phyloP scores from a whole-genome alignment of 2,113 vertebrate species.

The Apus apus region DNA sequence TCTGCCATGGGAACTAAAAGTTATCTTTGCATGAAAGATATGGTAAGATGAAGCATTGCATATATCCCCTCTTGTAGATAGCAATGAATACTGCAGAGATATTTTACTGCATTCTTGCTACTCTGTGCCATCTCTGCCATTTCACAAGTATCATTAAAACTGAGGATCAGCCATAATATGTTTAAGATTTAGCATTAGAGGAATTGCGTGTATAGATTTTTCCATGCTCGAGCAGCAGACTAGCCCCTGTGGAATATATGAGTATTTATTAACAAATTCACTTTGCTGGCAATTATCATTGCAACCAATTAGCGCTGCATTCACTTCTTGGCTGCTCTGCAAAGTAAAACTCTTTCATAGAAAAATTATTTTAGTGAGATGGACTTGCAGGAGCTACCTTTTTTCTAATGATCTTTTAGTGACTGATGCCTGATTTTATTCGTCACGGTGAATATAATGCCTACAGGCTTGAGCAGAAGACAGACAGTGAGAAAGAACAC shows the following conservation, averaged over 20 bases:
- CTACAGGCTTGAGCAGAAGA: background rate
- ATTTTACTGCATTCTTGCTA: slow-evolving; percentile 1
- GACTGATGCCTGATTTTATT: background rate
- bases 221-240: background rate
- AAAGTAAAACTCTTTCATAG: background rate
- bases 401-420: background rate
- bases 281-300: background rate
- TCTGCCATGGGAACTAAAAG: background rate
- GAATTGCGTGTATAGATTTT: background rate
- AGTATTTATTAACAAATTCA: background rate
- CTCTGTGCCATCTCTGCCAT: background rate
- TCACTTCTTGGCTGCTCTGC: background rate
- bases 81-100: background rate
- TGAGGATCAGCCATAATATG: background rate
- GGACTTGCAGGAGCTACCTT: background rate
- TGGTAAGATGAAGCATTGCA: background rate
- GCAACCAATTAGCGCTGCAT: background rate
- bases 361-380: background rate
- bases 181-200: background rate
- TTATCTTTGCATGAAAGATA: background rate
- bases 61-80: background rate
- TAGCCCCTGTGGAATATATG: background rate
- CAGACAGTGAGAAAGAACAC: background rate
- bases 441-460: background rate
- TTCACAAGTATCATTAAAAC: slow-evolving; percentile 20